Evolutionary conservation across 2,888 invertebrate genomes (phyloP).

Genomic region (Tillus elongatus): DNA sequence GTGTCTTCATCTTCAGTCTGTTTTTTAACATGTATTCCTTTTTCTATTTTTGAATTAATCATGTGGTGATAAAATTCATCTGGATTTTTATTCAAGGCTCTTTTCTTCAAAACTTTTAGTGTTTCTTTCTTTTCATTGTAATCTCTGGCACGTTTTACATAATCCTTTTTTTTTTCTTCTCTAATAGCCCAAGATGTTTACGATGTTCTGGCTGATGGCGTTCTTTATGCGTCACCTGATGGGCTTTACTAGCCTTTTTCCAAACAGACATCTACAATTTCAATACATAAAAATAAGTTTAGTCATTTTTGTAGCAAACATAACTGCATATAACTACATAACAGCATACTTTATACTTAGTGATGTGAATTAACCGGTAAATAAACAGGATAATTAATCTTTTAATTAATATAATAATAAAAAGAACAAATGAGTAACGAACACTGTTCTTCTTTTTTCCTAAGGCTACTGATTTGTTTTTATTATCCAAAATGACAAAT

Average conservation of each 20-base stretch:
- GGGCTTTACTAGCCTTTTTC: conserved; percentile 78
- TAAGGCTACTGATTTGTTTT: too few relatives aligned
- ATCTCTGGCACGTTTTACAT: conserved; percentile 66
- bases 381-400: too few relatives aligned
- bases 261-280: conserved; percentile 87
- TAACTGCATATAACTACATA: too few relatives aligned
- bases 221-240: conserved; percentile 76
- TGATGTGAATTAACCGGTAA: too few relatives aligned
- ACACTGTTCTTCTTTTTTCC: too few relatives aligned
- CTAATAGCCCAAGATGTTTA: conserved; percentile 69
- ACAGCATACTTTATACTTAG: too few relatives aligned
- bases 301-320: too few relatives aligned
- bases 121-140: conserved; percentile 75
- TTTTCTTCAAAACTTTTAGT: conserved; percentile 68
- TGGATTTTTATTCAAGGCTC: conserved; percentile 87
- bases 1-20: conserved; percentile 65
- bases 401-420: too few relatives aligned
- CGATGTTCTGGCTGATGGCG: conserved; percentile 74
- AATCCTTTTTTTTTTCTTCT: conserved; percentile 90
- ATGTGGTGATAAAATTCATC: conserved; percentile 99
- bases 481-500: too few relatives aligned
- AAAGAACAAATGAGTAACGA: too few relatives aligned
- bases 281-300: too few relatives aligned
- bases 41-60: conserved; percentile 72
- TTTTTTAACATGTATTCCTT: conserved; percentile 55